These are phyloP conservation scores for Oncorhynchus masou DNA, from an alignment of 2,113 vertebrate genomes.

Conservation along the genomic window DNA sequence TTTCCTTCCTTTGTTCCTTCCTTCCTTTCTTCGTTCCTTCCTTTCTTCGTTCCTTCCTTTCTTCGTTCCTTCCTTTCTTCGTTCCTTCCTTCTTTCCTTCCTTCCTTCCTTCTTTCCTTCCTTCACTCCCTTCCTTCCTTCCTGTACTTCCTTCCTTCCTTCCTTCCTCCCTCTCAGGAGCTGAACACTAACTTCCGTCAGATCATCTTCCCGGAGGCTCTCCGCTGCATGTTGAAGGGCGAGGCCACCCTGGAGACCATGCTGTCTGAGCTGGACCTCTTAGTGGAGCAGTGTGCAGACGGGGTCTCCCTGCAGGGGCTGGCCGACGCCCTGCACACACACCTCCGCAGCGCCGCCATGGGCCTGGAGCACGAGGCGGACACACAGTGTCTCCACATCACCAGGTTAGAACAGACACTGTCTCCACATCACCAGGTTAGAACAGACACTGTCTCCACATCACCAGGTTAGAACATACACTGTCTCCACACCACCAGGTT, in stretches of 20 bases:
- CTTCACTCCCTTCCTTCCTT: no score
- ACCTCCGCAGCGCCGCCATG: constrained; percentile 82
- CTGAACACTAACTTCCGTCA: constrained; percentile 97
- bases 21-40: no score
- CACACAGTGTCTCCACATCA: constrained; percentile 87
- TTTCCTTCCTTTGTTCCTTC: no score
- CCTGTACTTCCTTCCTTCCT: no score
- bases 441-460: no score
- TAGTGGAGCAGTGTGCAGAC: constrained; percentile 93
- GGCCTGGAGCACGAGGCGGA: constrained; percentile 87
- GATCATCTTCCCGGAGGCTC: constrained; percentile 97
- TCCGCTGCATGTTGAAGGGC: constrained; percentile 92
- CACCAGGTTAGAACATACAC: no score
- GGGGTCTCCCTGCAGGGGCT: constrained; percentile 86
- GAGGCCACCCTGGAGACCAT: constrained; percentile 93
- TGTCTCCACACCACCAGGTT: no score
- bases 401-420: constrained; percentile 71
- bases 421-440: no score
- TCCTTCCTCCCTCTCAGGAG: constrained; percentile 73
- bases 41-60: no score
- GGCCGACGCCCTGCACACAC: constrained; percentile 84
- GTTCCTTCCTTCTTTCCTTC: no score
- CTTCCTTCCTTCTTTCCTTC: no score
- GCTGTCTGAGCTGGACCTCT: constrained; percentile 87
- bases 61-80: no score